Conservation (phyloP, 2,888 invertebrate species). For the Mythimna pallens region DNA sequence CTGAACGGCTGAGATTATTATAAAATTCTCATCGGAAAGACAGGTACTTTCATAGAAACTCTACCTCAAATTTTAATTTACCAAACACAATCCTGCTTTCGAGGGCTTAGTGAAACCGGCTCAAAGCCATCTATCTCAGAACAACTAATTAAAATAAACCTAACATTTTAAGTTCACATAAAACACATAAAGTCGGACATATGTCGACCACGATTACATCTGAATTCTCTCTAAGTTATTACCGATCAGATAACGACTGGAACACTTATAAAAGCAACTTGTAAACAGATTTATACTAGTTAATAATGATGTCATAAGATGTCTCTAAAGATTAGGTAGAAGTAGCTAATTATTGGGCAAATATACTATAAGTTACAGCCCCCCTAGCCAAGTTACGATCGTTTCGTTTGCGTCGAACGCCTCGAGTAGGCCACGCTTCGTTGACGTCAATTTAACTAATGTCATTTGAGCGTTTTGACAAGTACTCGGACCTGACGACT, state of each 20-base stretch:
- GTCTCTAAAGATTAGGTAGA: slow-evolving; percentile 18
- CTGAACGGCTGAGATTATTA: too few species aligned
- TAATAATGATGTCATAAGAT: slow-evolving; percentile 33
- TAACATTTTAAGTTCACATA: slow-evolving; percentile 45
- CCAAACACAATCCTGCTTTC: neutral
- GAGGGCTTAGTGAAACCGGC: neutral
- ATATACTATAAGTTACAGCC: neutral
- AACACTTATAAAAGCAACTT: slow-evolving; percentile 37
- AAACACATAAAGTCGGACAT: slow-evolving; percentile 35
- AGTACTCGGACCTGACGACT: too few species aligned
- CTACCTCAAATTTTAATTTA: neutral
- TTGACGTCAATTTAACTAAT: too few species aligned
- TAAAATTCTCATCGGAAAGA: too few species aligned
- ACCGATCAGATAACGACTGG: slow-evolving; percentile 27
- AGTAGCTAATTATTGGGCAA: neutral
- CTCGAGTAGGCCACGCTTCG: too few species aligned
- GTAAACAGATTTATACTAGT: slow-evolving; percentile 22
- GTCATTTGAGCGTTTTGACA: too few species aligned
- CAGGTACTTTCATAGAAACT: neutral
- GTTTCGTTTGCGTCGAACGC: too few species aligned
- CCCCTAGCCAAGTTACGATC: too few species aligned
- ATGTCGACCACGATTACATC: slow-evolving; percentile 56
- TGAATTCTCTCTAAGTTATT: slow-evolving; percentile 35
- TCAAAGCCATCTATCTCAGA: slow-evolving; percentile 13
- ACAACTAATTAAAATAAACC: slow-evolving; percentile 51